Evolutionary conservation across 2,113 vertebrate species (phyloP).

Genomic region (Coturnix japonica): DNA sequence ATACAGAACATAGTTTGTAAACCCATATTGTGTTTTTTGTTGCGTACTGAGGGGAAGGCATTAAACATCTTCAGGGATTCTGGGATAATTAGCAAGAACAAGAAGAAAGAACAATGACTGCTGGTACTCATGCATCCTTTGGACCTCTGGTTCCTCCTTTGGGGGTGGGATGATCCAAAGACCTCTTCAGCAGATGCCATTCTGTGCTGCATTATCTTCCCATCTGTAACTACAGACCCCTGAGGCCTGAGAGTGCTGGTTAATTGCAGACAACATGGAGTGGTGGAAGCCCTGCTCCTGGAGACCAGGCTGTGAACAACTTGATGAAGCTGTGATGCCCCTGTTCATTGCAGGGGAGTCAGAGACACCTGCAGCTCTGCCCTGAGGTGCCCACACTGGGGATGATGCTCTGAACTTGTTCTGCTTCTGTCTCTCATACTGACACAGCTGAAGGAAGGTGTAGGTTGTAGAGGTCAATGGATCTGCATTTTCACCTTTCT

Average conservation of each 20-base stretch:
- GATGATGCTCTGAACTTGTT: neutral
- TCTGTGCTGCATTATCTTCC: neutral
- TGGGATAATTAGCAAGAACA: neutral
- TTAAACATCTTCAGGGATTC: neutral
- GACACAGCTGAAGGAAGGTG: neutral
- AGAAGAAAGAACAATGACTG: neutral
- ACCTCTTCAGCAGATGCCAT: neutral
- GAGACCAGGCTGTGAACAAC: no score
- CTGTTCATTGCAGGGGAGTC: no score
- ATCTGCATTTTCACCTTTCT: neutral
- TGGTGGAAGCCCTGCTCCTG: no score
- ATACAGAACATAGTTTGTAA: neutral
- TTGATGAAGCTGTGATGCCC: no score
- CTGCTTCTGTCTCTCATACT: neutral
- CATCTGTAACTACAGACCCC: neutral
- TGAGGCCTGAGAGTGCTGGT: no score
- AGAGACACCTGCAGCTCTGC: neutral
- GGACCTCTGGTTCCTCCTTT: neutral
- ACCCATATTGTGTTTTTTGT: neutral
- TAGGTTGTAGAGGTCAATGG: neutral
- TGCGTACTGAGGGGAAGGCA: neutral
- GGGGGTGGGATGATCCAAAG: neutral
- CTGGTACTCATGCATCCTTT: neutral
- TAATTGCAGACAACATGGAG: neutral
- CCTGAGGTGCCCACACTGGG: fast-evolving